Conservation (phyloP, 2,113 vertebrate genomes). For the Delphinus delphis region DNA sequence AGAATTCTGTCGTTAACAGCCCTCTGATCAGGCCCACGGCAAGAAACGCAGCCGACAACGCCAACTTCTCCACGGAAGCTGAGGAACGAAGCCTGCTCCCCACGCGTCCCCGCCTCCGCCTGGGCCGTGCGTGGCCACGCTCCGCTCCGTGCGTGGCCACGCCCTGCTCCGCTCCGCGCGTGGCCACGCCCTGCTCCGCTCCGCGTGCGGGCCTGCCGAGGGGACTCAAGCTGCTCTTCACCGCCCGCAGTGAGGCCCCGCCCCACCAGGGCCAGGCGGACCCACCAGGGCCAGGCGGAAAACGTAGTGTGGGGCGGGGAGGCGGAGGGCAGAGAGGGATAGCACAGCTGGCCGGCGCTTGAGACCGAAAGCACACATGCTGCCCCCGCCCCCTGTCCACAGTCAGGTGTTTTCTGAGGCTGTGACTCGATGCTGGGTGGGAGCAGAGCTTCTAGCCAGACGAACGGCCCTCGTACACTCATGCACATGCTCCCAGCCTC, state of each 20-base stretch:
- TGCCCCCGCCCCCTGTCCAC: too few relatives aligned
- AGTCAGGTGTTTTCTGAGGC: not conserved
- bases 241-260: too few relatives aligned
- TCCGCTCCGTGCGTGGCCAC: not conserved
- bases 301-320: fast-evolving
- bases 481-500: too few relatives aligned
- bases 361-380: not conserved
- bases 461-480: fast-evolving
- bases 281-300: not conserved
- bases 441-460: not conserved
- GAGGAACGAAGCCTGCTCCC: too few relatives aligned
- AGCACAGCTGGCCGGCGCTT: not conserved
- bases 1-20: not conserved
- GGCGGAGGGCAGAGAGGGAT: not conserved
- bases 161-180: too few relatives aligned
- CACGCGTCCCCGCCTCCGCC: not conserved
- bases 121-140: too few relatives aligned
- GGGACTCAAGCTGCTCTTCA: not conserved
- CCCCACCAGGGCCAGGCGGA: not conserved
- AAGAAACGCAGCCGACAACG: fast-evolving
- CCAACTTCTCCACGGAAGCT: fast-evolving
- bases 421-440: not conserved
- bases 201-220: too few relatives aligned
- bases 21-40: not conserved
- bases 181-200: not conserved